These are phyloP conservation scores for Prenolepis imparis DNA, from an alignment of 2,888 invertebrate species.

Conservation along the genomic window DNA sequence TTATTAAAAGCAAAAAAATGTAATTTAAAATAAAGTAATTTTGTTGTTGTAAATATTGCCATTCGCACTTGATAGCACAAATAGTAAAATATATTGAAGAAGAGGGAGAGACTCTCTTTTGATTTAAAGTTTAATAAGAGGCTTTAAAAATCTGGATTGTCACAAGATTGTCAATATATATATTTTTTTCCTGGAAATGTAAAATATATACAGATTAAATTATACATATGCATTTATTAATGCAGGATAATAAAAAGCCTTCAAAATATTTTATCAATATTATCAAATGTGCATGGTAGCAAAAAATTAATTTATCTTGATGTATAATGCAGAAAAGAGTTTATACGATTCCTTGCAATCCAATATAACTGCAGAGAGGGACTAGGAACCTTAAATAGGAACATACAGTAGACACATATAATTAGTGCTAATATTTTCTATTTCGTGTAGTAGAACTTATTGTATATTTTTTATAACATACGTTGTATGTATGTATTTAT, in stretches of 20 bases:
- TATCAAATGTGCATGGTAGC: too few species aligned
- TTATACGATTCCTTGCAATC: not conserved
- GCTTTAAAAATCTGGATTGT: too few species aligned
- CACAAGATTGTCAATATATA: too few species aligned
- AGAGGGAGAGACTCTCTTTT: not conserved
- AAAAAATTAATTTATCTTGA: not conserved
- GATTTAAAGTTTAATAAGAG: too few species aligned
- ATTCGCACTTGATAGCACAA: not conserved
- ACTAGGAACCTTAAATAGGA: not conserved
- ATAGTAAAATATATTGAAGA: not conserved
- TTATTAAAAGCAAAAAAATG: not conserved
- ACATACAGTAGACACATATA: not conserved
- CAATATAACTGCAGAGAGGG: not conserved
- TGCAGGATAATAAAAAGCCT: too few species aligned
- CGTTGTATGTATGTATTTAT: conserved; percentile 25
- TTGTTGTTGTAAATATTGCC: not conserved
- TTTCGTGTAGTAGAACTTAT: not conserved
- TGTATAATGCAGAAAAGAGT: not conserved
- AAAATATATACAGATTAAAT: not conserved
- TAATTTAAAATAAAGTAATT: not conserved
- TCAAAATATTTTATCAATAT: too few species aligned
- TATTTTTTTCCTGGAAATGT: not conserved
- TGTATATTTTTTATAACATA: conserved; percentile 40
- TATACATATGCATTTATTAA: not conserved
- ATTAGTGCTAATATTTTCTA: conserved; percentile 25